A percentile compares a stretch with the other conserved stretches of the same genome.
These are phyloP conservation scores for Athetis lepigone DNA, from an alignment of 2,888 invertebrate species.

Conservation along the genomic window DNA sequence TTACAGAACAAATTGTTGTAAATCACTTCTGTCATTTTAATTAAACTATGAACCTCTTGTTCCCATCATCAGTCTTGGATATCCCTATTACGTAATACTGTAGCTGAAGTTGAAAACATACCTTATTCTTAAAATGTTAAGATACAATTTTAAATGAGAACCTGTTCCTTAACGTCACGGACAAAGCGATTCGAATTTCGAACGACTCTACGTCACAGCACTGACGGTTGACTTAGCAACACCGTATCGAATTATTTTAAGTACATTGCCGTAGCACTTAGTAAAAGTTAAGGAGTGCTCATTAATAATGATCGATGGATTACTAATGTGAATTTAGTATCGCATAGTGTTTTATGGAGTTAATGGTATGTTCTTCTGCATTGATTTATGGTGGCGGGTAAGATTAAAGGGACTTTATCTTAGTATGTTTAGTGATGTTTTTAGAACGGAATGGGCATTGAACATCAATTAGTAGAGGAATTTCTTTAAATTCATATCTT, in stretches of 20 bases:
- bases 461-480: slow-evolving; percentile 55
- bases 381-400: slow-evolving; percentile 56
- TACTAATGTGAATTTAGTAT: slow-evolving; percentile 20
- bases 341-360: slow-evolving; percentile 28
- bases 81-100: slow-evolving; percentile 52
- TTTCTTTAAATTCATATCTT: slow-evolving; percentile 46
- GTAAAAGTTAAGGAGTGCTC: slow-evolving; percentile 17
- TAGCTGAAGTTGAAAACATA: slow-evolving; percentile 17
- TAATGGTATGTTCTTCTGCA: slow-evolving; percentile 38
- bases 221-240: slow-evolving; percentile 27
- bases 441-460: slow-evolving; percentile 43
- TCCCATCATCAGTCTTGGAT: slow-evolving; percentile 56
- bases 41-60: slow-evolving; percentile 60
- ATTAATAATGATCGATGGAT: slow-evolving; percentile 54
- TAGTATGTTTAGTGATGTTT: slow-evolving; percentile 47
- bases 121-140: background rate
- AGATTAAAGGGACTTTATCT: slow-evolving; percentile 58
- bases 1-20: slow-evolving; percentile 41
- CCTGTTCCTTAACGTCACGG: slow-evolving; percentile 14
- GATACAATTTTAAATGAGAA: slow-evolving; percentile 19
- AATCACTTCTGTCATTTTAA: slow-evolving; percentile 60
- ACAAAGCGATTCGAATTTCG: slow-evolving; percentile 59
- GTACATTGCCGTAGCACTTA: slow-evolving; percentile 39
- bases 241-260: slow-evolving; percentile 38
- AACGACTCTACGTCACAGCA: slow-evolving; percentile 54